A percentile compares a stretch with the other conserved stretches of the same genome.
These are phyloP conservation scores for Echinops telfairi DNA, from an alignment of 2,113 vertebrate genomes.

Conservation along the genomic window DNA sequence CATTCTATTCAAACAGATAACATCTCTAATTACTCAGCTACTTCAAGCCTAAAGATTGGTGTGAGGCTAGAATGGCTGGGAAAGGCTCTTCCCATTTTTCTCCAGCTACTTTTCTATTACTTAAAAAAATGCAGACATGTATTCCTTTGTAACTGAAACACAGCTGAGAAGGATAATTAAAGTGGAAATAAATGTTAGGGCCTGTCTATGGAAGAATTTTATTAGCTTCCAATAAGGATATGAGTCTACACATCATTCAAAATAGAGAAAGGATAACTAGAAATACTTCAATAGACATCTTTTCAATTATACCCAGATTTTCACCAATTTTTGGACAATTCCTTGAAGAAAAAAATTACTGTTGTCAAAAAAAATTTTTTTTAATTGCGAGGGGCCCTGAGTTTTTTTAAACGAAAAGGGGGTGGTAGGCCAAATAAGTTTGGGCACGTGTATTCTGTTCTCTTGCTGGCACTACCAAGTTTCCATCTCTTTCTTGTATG, in stretches of 20 bases:
- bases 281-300: background rate
- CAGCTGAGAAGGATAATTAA: background rate
- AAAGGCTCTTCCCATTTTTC: background rate
- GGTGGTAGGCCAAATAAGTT: no score
- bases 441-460: no score
- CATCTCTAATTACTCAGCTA: background rate
- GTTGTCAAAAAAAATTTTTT: conserved; percentile 4
- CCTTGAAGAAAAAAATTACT: conserved; percentile 3
- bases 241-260: background rate
- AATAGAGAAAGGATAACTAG: conserved; percentile 4
- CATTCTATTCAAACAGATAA: background rate
- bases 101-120: background rate
- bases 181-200: background rate
- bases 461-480: background rate
- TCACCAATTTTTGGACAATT: background rate
- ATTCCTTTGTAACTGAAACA: conserved; percentile 51
- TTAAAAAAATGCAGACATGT: conserved; percentile 34
- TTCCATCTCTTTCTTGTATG: conserved; percentile 5
- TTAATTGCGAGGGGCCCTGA: no score
- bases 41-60: background rate
- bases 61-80: background rate
- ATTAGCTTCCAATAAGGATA: background rate
- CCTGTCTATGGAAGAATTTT: background rate
- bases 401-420: no score
- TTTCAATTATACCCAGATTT: conserved; percentile 10